These are phyloP conservation scores for Ormyrus thymus DNA, from an alignment of 2,888 invertebrate genomes.

Conservation along the genomic window DNA sequence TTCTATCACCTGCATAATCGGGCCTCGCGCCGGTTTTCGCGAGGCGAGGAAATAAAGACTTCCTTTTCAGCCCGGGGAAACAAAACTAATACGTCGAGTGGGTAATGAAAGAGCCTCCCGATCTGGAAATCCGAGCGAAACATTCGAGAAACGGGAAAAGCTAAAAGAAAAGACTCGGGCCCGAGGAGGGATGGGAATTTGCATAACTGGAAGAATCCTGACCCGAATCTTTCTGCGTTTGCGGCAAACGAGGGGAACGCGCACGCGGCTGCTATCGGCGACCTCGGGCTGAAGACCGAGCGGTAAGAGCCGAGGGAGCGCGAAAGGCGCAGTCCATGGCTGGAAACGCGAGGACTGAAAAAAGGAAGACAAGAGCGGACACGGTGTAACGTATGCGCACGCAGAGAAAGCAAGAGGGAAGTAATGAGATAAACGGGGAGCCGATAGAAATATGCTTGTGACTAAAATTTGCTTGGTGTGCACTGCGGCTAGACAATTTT, in stretches of 20 bases:
- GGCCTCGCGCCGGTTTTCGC: conserved; percentile 27
- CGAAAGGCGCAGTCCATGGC: conserved; percentile 3
- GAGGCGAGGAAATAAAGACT: conserved; percentile 1
- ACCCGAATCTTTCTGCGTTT: conserved; percentile 28
- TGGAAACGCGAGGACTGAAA: neutral
- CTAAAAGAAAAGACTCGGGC: conserved; percentile 26
- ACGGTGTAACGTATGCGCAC: neutral
- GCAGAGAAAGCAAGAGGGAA: neutral
- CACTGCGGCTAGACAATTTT: no score
- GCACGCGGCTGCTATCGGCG: conserved; percentile 5
- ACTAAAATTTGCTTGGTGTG: no score
- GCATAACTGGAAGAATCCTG: conserved; percentile 50
- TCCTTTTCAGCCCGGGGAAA: neutral
- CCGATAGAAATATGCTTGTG: no score
- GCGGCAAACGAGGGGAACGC: conserved; percentile 20
- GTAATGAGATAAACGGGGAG: conserved; percentile 1
- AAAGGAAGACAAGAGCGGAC: neutral
- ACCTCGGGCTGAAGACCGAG: conserved; percentile 5
- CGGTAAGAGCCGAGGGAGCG: neutral
- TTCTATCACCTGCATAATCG: conserved; percentile 50
- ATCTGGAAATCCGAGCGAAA: neutral
- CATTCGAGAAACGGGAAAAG: conserved; percentile 5
- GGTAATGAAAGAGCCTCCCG: conserved; percentile 8
- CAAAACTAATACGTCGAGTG: conserved; percentile 11
- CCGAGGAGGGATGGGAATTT: conserved; percentile 35